A percentile compares a stretch with the other conserved stretches of the same genome.
Evolutionary conservation across 1,140 invertebrate species (phyloP).

Genomic region (Tetramorium simillimum): DNA sequence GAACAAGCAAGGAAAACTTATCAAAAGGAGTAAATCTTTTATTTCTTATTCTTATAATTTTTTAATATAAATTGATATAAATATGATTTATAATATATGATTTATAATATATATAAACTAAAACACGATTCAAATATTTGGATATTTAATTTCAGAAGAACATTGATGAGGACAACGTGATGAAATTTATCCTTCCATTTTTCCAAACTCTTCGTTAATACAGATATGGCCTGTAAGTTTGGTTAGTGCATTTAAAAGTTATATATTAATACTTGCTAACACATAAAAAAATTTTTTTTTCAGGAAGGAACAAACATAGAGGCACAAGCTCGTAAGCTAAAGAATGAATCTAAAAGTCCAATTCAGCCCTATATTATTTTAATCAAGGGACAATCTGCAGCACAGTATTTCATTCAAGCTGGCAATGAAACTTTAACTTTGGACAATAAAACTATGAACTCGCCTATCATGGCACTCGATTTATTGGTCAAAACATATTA

Average conservation of each 20-base stretch:
- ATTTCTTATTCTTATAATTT: no score
- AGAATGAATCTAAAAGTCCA: background rate
- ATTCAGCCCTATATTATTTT: slow-evolving; percentile 20
- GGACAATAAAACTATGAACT: background rate
- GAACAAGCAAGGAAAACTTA: no score
- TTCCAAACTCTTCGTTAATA: background rate
- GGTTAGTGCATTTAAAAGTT: background rate
- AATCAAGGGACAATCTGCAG: background rate
- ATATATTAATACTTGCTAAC: background rate
- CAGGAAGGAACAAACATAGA: background rate
- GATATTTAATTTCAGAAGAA: no score
- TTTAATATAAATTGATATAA: no score
- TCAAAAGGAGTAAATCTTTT: no score
- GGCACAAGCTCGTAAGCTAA: background rate
- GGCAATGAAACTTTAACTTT: background rate
- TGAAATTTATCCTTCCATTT: background rate
- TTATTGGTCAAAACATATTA: background rate
- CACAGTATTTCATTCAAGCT: background rate
- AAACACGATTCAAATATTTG: no score
- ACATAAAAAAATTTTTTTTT: background rate
- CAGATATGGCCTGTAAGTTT: background rate
- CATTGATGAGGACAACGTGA: no score
- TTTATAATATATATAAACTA: no score
- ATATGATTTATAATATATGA: no score
- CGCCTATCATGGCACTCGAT: slow-evolving; percentile 4